Conservation (phyloP, 2,113 vertebrate genomes). For the Sceloporus undulatus region DNA sequence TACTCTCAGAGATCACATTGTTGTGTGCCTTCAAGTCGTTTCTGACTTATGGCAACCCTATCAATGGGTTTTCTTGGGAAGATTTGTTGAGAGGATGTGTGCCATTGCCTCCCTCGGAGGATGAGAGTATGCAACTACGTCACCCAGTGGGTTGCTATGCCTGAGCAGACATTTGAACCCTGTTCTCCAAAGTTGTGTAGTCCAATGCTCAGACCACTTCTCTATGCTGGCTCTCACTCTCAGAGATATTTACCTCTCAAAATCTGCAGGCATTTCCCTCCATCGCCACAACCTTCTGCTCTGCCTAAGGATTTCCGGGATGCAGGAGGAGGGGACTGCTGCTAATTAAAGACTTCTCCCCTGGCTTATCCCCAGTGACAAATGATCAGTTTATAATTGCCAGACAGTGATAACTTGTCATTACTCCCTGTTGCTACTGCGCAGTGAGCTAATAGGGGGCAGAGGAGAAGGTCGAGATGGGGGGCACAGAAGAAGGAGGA, state of each 20-base stretch:
- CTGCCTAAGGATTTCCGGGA: conserved; percentile 33
- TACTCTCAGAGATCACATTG: not conserved
- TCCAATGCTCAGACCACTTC: too few relatives aligned
- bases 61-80: too few relatives aligned
- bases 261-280: conserved; percentile 20
- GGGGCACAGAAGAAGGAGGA: not conserved
- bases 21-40: not conserved
- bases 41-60: too few relatives aligned
- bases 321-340: conserved; percentile 1
- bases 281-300: conserved; percentile 43
- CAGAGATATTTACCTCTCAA: not conserved
- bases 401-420: conserved; percentile 43
- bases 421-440: conserved; percentile 38
- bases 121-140: too few relatives aligned
- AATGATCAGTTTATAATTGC: conserved; percentile 58
- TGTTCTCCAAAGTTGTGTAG: too few relatives aligned
- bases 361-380: conserved; percentile 45
- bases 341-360: conserved; percentile 61
- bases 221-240: too few relatives aligned
- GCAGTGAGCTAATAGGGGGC: conserved; percentile 66
- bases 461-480: conserved; percentile 23
- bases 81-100: too few relatives aligned
- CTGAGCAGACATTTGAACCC: too few relatives aligned
- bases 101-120: too few relatives aligned
- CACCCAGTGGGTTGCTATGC: too few relatives aligned